Percentiles rank a stretch among this genome's conserved stretches.
These are phyloP conservation scores for Bombylius major DNA, from an alignment of 2,888 invertebrate species.

Conservation along the genomic window DNA sequence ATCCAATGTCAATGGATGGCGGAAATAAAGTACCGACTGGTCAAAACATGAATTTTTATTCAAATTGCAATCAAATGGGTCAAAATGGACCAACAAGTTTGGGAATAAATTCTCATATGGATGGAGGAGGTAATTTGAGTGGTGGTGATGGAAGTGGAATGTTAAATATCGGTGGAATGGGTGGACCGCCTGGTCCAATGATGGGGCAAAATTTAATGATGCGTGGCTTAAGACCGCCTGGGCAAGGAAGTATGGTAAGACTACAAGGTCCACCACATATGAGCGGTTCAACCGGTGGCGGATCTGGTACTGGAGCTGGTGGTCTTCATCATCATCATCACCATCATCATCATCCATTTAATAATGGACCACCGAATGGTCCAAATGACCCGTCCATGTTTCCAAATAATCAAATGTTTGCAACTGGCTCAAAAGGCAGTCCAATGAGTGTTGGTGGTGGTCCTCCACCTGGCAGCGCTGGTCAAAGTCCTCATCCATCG, in stretches of 20 bases:
- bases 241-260: conserved; percentile 21
- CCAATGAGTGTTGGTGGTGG: conserved; percentile 35
- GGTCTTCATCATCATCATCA: conserved; percentile 26
- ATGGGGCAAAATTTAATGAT: conserved; percentile 29
- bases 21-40: conserved; percentile 11
- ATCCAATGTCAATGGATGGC: conserved; percentile 46
- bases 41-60: conserved; percentile 27
- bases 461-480: conserved; percentile 18
- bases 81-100: conserved; percentile 24
- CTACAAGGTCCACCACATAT: conserved; percentile 21
- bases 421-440: conserved; percentile 43
- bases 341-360: conserved; percentile 28
- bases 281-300: conserved; percentile 14
- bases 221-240: conserved; percentile 42
- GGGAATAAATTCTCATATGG: conserved; percentile 40
- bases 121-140: conserved; percentile 27
- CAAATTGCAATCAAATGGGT: conserved; percentile 32
- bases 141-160: conserved; percentile 35
- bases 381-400: conserved; percentile 22
- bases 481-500: conserved; percentile 17
- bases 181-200: conserved; percentile 8
- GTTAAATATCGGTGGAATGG: conserved; percentile 23
- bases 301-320: neutral
- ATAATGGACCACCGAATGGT: conserved; percentile 22
- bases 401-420: conserved; percentile 41